phyloP scores from a whole-genome alignment of 2,797 vertebrate species.

The Silurus lanzhouensis region DNA sequence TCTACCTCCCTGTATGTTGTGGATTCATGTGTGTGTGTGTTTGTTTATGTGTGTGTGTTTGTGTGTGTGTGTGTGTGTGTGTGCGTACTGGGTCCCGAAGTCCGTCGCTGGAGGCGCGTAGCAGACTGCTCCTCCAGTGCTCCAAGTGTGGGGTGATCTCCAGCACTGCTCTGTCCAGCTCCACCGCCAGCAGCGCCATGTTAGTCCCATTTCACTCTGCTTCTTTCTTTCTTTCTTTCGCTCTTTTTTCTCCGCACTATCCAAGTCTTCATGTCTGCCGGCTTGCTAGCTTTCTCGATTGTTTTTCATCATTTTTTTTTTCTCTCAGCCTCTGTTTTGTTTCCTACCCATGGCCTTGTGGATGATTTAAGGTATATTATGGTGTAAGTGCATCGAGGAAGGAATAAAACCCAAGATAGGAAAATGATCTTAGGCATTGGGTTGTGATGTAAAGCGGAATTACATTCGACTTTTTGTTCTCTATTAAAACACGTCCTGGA shows the following conservation, averaged over 20 bases:
- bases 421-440: background rate
- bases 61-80: slow-evolving; percentile 48
- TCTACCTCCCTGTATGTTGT: slow-evolving; percentile 21
- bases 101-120: slow-evolving; percentile 77
- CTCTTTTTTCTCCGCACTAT: slow-evolving; percentile 7
- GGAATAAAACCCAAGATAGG: background rate
- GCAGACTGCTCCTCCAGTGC: slow-evolving; percentile 94
- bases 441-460: too few relatives aligned
- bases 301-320: background rate
- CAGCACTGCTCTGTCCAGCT: slow-evolving; percentile 89
- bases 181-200: slow-evolving; percentile 95
- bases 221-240: slow-evolving; percentile 34
- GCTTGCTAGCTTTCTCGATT: background rate
- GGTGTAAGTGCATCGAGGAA: background rate
- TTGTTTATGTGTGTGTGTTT: slow-evolving; percentile 47
- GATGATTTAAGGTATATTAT: background rate
- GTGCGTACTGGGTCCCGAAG: slow-evolving; percentile 68
- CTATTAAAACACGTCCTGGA: too few relatives aligned
- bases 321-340: too few relatives aligned
- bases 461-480: too few relatives aligned
- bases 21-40: slow-evolving; percentile 34
- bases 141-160: slow-evolving; percentile 97
- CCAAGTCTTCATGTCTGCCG: background rate
- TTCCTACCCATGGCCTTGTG: too few relatives aligned
- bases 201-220: slow-evolving; percentile 83